Evolutionary conservation across 2,888 invertebrate species (phyloP).

Genomic region (Drosophila crucigera): DNA sequence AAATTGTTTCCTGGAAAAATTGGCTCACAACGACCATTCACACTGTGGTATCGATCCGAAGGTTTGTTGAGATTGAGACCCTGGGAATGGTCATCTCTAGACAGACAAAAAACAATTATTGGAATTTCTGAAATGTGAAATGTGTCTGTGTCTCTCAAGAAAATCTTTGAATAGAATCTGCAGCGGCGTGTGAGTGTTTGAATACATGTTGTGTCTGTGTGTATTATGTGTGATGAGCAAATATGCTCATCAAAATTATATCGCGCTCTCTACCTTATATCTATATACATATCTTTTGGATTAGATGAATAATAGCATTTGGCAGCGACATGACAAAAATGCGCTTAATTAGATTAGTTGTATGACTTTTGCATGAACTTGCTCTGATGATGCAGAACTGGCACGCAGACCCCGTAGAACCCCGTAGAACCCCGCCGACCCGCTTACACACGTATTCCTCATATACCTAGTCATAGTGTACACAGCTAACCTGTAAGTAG

Average conservation of each 20-base stretch:
- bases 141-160: constrained; percentile 27
- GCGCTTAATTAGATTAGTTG: constrained; percentile 77
- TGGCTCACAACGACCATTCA: not conserved
- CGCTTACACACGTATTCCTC: not conserved
- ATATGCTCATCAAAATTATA: constrained; percentile 21
- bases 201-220: not conserved
- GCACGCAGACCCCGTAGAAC: not conserved
- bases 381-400: constrained; percentile 60
- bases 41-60: not conserved
- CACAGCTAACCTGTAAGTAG: not conserved
- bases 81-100: constrained; percentile 17
- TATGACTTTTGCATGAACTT: constrained; percentile 66
- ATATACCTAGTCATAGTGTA: not conserved
- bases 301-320: constrained; percentile 66
- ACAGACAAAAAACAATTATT: constrained; percentile 53
- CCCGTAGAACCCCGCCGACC: not conserved
- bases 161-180: constrained; percentile 51
- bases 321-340: constrained; percentile 73
- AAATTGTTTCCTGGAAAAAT: not conserved
- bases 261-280: constrained; percentile 22
- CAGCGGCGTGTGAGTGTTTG: constrained; percentile 22
- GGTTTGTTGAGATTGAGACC: not conserved
- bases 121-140: constrained; percentile 57
- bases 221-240: constrained; percentile 4
- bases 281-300: constrained; percentile 45